Evolutionary conservation across 1,140 invertebrate species (phyloP).

Genomic region (Mylabris phalerata): DNA sequence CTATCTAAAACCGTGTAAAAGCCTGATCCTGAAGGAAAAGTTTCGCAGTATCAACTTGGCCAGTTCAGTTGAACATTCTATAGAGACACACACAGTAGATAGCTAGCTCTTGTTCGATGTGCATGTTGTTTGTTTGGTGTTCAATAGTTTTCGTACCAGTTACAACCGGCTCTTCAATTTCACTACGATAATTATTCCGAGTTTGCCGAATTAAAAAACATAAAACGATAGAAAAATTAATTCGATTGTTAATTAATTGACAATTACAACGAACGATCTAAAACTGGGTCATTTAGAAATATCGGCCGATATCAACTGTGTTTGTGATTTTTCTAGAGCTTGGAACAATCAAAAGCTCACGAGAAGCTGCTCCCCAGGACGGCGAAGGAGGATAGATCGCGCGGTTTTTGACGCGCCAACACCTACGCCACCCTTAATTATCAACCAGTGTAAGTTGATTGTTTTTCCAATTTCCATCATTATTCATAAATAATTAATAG

Average conservation of each 20-base stretch:
- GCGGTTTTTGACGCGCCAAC: too few species aligned
- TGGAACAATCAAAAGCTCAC: conserved; percentile 8
- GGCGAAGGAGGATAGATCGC: conserved; percentile 3
- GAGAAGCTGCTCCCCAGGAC: conserved; percentile 16
- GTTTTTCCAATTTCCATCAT: neutral
- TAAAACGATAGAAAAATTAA: too few species aligned
- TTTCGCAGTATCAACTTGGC: conserved; percentile 17
- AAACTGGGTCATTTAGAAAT: neutral
- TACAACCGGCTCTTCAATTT: conserved; percentile 16
- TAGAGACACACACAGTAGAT: conserved; percentile 8
- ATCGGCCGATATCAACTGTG: neutral
- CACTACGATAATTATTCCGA: neutral
- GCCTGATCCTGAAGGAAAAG: conserved; percentile 20
- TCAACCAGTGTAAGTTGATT: too few species aligned
- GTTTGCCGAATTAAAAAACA: too few species aligned
- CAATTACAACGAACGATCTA: neutral
- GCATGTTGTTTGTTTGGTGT: conserved; percentile 8
- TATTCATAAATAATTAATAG: neutral
- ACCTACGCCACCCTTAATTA: too few species aligned
- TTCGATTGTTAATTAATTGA: neutral
- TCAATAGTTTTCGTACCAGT: conserved; percentile 1
- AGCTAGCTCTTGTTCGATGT: conserved; percentile 21
- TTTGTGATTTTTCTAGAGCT: conserved; percentile 7
- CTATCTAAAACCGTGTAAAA: conserved; percentile 8
- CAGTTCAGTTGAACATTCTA: conserved; percentile 2